Conservation (phyloP, 2,888 invertebrate species). For the Spisula solida region DNA sequence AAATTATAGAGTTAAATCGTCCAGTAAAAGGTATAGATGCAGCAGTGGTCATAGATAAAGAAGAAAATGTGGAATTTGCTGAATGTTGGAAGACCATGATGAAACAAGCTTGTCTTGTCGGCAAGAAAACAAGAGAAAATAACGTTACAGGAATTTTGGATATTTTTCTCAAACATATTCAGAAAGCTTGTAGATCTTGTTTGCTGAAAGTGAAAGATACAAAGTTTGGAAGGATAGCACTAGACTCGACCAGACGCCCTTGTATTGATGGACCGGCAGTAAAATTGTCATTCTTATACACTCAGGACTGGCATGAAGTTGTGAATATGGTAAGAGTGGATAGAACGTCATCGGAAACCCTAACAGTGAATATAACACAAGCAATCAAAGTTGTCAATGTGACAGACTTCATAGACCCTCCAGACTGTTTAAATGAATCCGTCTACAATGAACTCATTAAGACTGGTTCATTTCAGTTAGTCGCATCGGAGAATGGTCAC, state of each 20-base stretch:
- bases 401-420: slow-evolving; percentile 31
- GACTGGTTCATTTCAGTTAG: slow-evolving; percentile 37
- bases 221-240: slow-evolving; percentile 37
- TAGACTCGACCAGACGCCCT: not conserved
- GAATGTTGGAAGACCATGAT: slow-evolving; percentile 47
- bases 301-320: slow-evolving; percentile 1
- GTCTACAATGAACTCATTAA: slow-evolving; percentile 38
- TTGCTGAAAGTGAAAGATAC: slow-evolving; percentile 27
- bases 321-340: slow-evolving; percentile 35
- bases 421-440: slow-evolving; percentile 18
- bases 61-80: slow-evolving; percentile 3
- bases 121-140: slow-evolving; percentile 27
- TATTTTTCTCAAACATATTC: slow-evolving; percentile 38
- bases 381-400: slow-evolving; percentile 39
- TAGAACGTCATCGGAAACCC: slow-evolving; percentile 16
- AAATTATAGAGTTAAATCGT: slow-evolving; percentile 42
- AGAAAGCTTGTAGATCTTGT: not conserved
- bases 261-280: not conserved
- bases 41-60: slow-evolving; percentile 30
- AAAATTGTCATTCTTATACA: slow-evolving; percentile 6
- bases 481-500: slow-evolving; percentile 38
- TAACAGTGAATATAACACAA: slow-evolving; percentile 50
- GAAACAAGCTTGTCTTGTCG: slow-evolving; percentile 35
- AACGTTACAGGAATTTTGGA: slow-evolving; percentile 50
- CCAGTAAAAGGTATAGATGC: slow-evolving; percentile 34